Evolutionary conservation across 2,888 invertebrate genomes (phyloP).

Genomic region (Chironomus tentans): DNA sequence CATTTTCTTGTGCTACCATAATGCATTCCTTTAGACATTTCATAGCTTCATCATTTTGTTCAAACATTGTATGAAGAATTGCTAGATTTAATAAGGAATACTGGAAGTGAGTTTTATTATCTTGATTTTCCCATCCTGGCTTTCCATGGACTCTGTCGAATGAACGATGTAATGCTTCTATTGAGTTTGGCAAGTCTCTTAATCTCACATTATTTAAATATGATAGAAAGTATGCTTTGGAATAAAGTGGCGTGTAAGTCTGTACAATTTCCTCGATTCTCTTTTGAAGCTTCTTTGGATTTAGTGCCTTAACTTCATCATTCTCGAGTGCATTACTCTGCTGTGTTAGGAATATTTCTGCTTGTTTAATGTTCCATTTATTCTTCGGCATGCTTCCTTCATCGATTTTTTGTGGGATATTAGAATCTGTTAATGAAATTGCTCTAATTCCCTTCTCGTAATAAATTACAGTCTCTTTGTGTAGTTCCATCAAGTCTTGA

Average conservation of each 20-base stretch:
- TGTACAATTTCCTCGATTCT: conserved; percentile 40
- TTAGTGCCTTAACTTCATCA: conserved; percentile 69
- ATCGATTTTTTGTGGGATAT: conserved; percentile 44
- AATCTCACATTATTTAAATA: conserved; percentile 82
- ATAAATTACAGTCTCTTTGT: conserved; percentile 61
- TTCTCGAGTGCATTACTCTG: conserved; percentile 77
- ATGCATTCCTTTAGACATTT: conserved; percentile 79
- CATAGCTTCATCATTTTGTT: conserved; percentile 61
- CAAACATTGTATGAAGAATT: conserved; percentile 75
- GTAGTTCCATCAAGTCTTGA: conserved; percentile 67
- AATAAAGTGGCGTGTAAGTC: conserved; percentile 37
- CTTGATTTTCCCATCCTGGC: conserved; percentile 36
- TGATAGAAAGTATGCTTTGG: conserved; percentile 65
- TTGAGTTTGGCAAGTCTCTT: conserved; percentile 75
- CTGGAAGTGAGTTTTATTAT: conserved; percentile 54
- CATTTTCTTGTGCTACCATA: conserved; percentile 77
- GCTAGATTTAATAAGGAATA: conserved; percentile 88
- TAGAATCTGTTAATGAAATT: conserved; percentile 31
- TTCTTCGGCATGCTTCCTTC: conserved; percentile 48
- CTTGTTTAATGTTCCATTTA: conserved; percentile 79
- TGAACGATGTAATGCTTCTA: conserved; percentile 72
- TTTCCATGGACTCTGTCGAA: conserved; percentile 56
- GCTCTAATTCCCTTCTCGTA: conserved; percentile 46
- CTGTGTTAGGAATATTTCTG: conserved; percentile 79
- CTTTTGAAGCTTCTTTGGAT: conserved; percentile 66